Base-by-base conservation (phyloP, 2,888 invertebrate species). In the Keiferia lycopersicella region DNA sequence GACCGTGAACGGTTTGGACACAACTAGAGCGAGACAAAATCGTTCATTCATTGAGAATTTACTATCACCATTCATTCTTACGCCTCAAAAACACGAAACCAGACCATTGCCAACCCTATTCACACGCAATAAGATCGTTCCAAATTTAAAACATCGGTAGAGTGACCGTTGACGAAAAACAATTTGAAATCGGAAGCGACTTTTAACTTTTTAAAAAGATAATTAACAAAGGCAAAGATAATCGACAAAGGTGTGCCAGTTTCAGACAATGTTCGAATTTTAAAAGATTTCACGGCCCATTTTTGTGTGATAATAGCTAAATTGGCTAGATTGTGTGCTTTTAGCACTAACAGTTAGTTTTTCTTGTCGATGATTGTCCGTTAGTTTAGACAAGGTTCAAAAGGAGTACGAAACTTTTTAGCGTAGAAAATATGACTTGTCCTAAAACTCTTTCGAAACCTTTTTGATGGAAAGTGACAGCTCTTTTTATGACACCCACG, bases 161-260 rank as follows among this genome's bases (percentile, higher is more conserved):
- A 58, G 16, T 20, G 2, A 18, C 12, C 11, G 10, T 39, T 8
- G 58, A 39, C 1, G 7, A 58, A 39, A 39, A 58, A 58, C 58
- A 58, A 58, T 58, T 39, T 38, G 26, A 56, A 26, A 56, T 56
- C 56, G 56, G 56, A 56, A 56, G 56, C 38, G 10, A 12, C 20
- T 39, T 58, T 58, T 58, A 30, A 59, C 30, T 45, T 61, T 64
- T 45, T 11, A 38, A 53, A 57, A 26, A 30, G 57, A 61, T 48
- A 63, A 61, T 62, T 22, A 62, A 60, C 57, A 64, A 66, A 64
- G 62, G 60, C 62, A 64, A 45, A n/a, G n/a, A 53, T 64, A 66
- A 66, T 66, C 22, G 51, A 64, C 66, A 66, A 66, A 57, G 62
- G 66, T 64, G 66, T 30, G 50, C 66, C 50, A 62, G 34, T 57